Evolutionary conservation across 1,140 invertebrate genomes (phyloP).

Genomic region (Stratiolaelaps scimitus): DNA sequence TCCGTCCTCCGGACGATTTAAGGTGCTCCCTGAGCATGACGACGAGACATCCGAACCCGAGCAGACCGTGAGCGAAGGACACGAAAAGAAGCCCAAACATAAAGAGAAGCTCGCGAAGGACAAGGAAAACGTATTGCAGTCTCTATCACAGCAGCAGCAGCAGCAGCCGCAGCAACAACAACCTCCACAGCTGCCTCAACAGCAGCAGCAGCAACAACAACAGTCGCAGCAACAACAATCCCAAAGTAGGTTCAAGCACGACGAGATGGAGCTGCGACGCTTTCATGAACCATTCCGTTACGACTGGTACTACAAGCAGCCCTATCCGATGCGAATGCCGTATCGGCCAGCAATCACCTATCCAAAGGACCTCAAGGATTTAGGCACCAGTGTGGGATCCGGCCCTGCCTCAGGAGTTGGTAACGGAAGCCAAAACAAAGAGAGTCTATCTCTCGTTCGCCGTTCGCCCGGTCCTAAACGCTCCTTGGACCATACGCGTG

Average conservation of each 20-base stretch:
- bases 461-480: slow-evolving; percentile 1
- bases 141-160: neutral
- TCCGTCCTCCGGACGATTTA: neutral
- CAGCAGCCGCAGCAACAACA: neutral
- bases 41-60: slow-evolving; percentile 11
- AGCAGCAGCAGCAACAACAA: neutral
- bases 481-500: slow-evolving; percentile 3
- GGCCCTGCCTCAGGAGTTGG: no score
- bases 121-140: no score
- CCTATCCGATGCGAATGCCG: neutral
- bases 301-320: slow-evolving; percentile 25
- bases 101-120: neutral
- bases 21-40: neutral
- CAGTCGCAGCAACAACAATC: neutral
- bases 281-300: slow-evolving; percentile 26
- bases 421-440: neutral
- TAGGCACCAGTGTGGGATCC: no score
- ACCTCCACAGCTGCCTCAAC: neutral
- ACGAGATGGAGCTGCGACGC: neutral
- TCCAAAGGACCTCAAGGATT: no score
- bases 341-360: neutral
- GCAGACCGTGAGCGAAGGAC: slow-evolving; percentile 17
- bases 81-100: slow-evolving; percentile 19
- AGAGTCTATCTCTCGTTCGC: neutral
- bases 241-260: neutral